These are phyloP conservation scores for Drosophila watanabei DNA, from an alignment of 1,140 invertebrate species.

Conservation along the genomic window DNA sequence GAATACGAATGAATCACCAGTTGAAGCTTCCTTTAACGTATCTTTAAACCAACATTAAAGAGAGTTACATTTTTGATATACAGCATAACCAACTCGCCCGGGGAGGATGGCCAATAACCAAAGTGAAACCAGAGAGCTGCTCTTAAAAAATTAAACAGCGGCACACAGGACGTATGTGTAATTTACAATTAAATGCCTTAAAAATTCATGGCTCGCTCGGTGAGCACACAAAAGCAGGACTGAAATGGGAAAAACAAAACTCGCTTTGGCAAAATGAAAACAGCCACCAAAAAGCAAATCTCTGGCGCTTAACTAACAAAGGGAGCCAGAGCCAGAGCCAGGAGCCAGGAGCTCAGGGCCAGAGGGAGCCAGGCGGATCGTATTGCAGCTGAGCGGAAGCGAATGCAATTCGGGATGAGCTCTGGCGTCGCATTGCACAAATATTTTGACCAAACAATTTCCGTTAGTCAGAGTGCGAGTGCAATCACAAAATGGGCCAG, in stretches of 20 bases:
- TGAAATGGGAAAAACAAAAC: conserved; percentile 49
- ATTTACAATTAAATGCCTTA: conserved; percentile 81
- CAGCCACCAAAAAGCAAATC: conserved; percentile 36
- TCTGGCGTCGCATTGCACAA: conserved; percentile 51
- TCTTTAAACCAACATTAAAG: conserved; percentile 17
- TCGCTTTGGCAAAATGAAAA: conserved; percentile 44
- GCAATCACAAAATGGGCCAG: conserved; percentile 66
- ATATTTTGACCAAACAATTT: conserved; percentile 73
- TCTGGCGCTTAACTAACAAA: conserved; percentile 63
- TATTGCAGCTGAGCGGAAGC: not conserved
- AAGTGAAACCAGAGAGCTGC: conserved; percentile 51
- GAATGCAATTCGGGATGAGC: conserved; percentile 5
- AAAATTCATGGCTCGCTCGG: conserved; percentile 65
- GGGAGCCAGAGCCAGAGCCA: not conserved
- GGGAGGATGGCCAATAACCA: conserved; percentile 61
- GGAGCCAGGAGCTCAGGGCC: not conserved
- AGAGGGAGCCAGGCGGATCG: not conserved
- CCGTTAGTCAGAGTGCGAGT: conserved; percentile 60
- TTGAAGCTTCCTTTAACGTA: too few relatives aligned
- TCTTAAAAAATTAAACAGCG: conserved; percentile 68
- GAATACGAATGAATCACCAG: not conserved
- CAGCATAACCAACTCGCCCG: conserved; percentile 33
- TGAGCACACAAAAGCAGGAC: conserved; percentile 2
- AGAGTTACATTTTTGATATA: conserved; percentile 58
- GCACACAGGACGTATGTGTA: conserved; percentile 78